phyloP scores from a whole-genome alignment of 2,888 invertebrate species.

The Halocaridina rubra region DNA sequence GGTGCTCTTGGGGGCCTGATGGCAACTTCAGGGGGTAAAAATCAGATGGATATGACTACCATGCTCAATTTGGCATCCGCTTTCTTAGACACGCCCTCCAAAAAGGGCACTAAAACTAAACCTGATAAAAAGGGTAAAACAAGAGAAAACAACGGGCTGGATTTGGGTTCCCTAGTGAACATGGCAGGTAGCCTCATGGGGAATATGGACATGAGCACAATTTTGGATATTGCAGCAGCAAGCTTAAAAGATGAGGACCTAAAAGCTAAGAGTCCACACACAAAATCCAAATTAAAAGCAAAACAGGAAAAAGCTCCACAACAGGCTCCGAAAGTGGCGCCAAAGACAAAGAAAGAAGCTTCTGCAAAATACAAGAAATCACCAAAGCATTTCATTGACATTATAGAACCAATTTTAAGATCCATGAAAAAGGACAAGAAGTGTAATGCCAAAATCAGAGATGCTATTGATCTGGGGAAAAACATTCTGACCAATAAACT shows the following conservation, averaged over 20 bases:
- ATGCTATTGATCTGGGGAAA: background rate
- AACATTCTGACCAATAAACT: background rate
- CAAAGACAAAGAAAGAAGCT: background rate
- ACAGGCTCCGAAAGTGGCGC: background rate
- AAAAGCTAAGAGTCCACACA: background rate
- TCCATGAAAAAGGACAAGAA: slow-evolving; percentile 37
- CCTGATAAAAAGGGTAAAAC: background rate
- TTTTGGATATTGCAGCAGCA: background rate
- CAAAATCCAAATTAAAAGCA: background rate
- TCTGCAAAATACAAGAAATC: too few species aligned
- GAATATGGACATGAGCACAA: slow-evolving; percentile 14
- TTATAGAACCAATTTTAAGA: slow-evolving; percentile 15
- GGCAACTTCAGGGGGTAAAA: slow-evolving; percentile 2
- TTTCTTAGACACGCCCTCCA: slow-evolving; percentile 1
- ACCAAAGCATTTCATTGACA: slow-evolving; percentile 12
- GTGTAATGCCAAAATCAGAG: slow-evolving; percentile 29
- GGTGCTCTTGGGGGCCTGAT: slow-evolving; percentile 17
- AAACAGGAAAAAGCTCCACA: background rate
- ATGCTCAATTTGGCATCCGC: slow-evolving; percentile 22
- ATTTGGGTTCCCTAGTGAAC: background rate
- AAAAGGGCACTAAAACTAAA: background rate
- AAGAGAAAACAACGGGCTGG: background rate
- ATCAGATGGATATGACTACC: background rate
- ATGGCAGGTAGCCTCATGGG: slow-evolving; percentile 13
- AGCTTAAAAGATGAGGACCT: background rate